A percentile compares a stretch with the other conserved stretches of the same genome.
Evolutionary conservation across 2,888 invertebrate genomes (phyloP).

Genomic region (Amphipyra berbera): DNA sequence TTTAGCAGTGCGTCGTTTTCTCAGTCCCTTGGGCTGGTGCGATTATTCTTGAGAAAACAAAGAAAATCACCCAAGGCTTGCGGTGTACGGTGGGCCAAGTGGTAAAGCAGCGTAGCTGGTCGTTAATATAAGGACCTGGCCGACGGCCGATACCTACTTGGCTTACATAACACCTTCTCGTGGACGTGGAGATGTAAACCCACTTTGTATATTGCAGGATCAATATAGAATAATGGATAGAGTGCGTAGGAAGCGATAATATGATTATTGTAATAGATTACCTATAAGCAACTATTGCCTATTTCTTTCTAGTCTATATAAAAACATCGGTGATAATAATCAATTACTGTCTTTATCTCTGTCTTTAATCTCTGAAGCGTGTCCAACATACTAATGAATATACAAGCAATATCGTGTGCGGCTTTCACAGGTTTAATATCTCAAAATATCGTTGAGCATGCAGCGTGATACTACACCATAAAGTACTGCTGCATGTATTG

Average conservation of each 20-base stretch:
- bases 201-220: constrained; percentile 35
- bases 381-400: constrained; percentile 5
- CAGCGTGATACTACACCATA: not conserved
- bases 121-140: constrained; percentile 66
- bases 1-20: constrained; percentile 62
- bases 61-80: constrained; percentile 65
- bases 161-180: constrained; percentile 60
- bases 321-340: constrained; percentile 20
- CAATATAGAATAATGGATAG: constrained; percentile 32
- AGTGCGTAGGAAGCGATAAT: constrained; percentile 4
- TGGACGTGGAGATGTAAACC: constrained; percentile 21
- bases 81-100: constrained; percentile 61
- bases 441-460: constrained; percentile 5
- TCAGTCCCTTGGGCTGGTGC: constrained; percentile 58
- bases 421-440: constrained; percentile 11
- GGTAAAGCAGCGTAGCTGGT: constrained; percentile 68
- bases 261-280: constrained; percentile 7
- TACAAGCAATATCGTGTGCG: constrained; percentile 1
- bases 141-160: constrained; percentile 63
- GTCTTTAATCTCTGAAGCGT: constrained; percentile 9
- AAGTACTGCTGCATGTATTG: constrained; percentile 1
- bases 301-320: not conserved
- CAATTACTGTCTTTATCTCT: constrained; percentile 3
- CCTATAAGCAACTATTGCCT: not conserved
- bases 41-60: constrained; percentile 69